A percentile compares a stretch with the other conserved stretches of the same genome.
phyloP scores from a whole-genome alignment of 1,140 invertebrate species.

The Rhopalosiphum padi region DNA sequence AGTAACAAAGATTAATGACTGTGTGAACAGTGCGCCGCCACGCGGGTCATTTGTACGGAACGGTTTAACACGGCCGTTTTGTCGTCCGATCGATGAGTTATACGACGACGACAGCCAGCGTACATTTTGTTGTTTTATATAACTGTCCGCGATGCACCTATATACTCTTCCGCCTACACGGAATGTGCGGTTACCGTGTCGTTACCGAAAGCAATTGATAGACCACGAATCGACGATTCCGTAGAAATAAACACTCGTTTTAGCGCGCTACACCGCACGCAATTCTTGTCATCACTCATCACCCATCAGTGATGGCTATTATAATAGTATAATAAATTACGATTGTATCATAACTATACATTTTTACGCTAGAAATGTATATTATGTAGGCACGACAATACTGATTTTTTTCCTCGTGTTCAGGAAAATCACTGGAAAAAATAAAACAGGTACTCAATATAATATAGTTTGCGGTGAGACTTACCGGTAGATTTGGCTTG shows the following conservation, averaged over 20 bases:
- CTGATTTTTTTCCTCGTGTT: no score
- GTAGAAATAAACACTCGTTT: background rate
- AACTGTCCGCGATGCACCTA: background rate
- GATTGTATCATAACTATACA: no score
- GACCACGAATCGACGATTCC: background rate
- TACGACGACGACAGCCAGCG: background rate
- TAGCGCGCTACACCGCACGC: no score
- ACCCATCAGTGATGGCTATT: no score
- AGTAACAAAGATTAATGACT: slow-evolving; percentile 45
- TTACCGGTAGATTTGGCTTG: no score
- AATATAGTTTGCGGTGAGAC: no score
- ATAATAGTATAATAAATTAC: no score
- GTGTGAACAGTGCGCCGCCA: slow-evolving; percentile 19
- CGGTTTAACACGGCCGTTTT: slow-evolving; percentile 30
- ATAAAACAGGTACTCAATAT: no score
- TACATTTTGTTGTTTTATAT: background rate
- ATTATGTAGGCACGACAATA: no score
- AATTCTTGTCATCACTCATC: no score
- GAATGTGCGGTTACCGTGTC: background rate
- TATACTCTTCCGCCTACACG: background rate
- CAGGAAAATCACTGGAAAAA: no score
- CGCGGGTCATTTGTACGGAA: slow-evolving; percentile 28
- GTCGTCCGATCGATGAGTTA: slow-evolving; percentile 43
- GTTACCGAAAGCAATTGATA: background rate
- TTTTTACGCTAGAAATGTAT: no score